Base-by-base conservation (phyloP, 2,113 vertebrate species). In the Peromyscus polionotus region DNA sequence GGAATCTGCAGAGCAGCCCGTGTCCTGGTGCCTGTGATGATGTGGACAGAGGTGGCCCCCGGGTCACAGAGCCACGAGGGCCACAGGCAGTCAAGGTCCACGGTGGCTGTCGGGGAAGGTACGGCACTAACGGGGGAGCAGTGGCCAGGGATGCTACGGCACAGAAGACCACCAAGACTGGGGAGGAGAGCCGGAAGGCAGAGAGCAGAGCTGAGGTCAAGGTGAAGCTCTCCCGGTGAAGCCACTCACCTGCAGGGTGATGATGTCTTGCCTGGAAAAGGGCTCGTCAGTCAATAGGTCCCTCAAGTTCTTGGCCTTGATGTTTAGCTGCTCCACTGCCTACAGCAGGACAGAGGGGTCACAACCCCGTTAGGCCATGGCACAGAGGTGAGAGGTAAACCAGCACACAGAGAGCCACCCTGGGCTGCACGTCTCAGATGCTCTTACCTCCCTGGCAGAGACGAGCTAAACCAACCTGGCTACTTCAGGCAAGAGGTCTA, bases 311-410 rank as follows among this genome's bases (percentile, higher is more conserved):
- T 99, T 99, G 42, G 99, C 99, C 97, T 99, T 99, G 96, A 99
- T 99, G 97, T 99, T 99, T 88, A 99, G 99, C 97, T 99, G 99
- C 89, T 99, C 99, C 36, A 99, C 99, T 1, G 99, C 99, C 99
- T 99, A 90, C 36, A 81, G 84, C 36, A 92, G 33, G 33, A 17
- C 45, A 65, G 70, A 86, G 4, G 0, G 63, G 6, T 51, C n/a
- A 57, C 0, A 2, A 54, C 19, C 36, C 73, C 36, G 0, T 63
- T 11, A 63, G 57, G 13, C 39, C 42, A 33, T 26, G 59, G 73
- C 59, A 33, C 17, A n/a, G 19, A 11, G 39, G 2, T 31, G 24
- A 22, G 28, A 13, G 11, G 51, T 11, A 7, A 45, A 4, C 3
- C 9, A 73, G 39, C 14, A 68, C 26, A 42, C 7, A 22, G 11